phyloP scores from a whole-genome alignment of 1,140 invertebrate species.

The Eubasilissa regina region DNA sequence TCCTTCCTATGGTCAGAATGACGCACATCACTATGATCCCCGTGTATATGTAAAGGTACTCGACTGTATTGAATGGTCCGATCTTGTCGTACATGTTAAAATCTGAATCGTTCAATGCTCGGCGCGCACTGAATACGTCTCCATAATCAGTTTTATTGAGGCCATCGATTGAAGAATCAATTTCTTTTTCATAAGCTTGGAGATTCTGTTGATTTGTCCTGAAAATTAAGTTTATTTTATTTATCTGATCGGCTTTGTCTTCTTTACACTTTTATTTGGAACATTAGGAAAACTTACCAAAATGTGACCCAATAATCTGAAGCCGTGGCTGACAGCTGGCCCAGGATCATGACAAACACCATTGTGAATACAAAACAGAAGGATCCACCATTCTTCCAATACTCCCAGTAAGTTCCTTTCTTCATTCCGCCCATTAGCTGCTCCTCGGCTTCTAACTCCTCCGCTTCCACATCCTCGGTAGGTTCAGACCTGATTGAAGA shows the following conservation, averaged over 20 bases:
- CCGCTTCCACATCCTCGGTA: conserved; percentile 41
- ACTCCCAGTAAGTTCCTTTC: conserved; percentile 68
- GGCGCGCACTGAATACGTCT: neutral
- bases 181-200: neutral
- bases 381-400: conserved; percentile 67
- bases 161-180: neutral
- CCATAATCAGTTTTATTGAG: neutral
- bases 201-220: conserved; percentile 52
- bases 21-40: conserved; percentile 68
- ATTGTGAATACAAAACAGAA: conserved; percentile 65
- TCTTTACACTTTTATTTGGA: no score
- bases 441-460: conserved; percentile 67
- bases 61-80: conserved; percentile 66
- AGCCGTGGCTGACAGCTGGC: conserved; percentile 69
- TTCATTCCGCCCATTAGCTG: conserved; percentile 72
- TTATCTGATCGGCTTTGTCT: neutral
- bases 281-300: conserved; percentile 63
- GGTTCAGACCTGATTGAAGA: conserved; percentile 19
- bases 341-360: conserved; percentile 67
- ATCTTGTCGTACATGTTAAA: conserved; percentile 68
- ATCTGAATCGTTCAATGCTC: neutral
- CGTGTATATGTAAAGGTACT: conserved; percentile 70
- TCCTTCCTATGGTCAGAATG: conserved; percentile 74
- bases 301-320: conserved; percentile 73
- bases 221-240: conserved; percentile 2